Evolutionary conservation across 2,113 vertebrate species (phyloP).

Genomic region (Acanthisitta chloris): DNA sequence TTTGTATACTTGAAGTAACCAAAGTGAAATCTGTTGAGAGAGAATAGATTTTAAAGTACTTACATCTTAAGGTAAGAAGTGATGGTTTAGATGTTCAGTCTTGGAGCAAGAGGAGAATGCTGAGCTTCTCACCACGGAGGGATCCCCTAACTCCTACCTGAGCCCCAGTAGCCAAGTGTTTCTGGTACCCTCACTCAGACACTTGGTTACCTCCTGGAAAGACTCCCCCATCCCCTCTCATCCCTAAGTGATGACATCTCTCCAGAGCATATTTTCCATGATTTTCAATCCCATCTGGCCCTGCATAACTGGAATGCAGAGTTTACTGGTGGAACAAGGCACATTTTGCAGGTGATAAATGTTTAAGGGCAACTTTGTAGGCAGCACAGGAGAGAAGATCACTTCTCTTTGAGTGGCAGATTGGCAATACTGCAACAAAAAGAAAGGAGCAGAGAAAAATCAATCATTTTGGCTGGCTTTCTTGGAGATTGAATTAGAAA

Average conservation of each 20-base stretch:
- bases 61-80: background rate
- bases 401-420: background rate
- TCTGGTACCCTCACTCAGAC: background rate
- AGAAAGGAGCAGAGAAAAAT: fast-evolving
- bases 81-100: background rate
- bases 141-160: background rate
- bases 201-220: background rate
- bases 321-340: background rate
- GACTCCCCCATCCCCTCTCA: background rate
- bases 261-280: background rate
- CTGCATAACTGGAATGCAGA: background rate
- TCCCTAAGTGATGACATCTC: background rate
- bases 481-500: background rate
- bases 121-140: background rate
- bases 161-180: background rate
- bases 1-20: background rate
- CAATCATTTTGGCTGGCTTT: background rate
- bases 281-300: background rate
- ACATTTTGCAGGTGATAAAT: background rate
- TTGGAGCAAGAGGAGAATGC: background rate
- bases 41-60: background rate
- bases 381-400: background rate
- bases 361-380: background rate
- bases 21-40: background rate
- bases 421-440: background rate